Base-by-base conservation (phyloP, 35 echinoderm and acorn worm genomes). In the Amphiura filiformis region DNA sequence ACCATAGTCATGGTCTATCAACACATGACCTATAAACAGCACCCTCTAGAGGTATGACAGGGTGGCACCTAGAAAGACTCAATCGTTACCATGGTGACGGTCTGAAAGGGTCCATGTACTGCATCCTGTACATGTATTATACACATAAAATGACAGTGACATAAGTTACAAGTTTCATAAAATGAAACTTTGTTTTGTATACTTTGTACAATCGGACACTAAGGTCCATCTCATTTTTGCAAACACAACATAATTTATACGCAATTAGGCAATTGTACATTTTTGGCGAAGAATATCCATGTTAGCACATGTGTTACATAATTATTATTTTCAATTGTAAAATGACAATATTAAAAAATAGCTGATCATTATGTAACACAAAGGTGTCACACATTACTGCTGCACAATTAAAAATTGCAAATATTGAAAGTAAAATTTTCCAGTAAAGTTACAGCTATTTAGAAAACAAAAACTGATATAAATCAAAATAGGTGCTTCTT, bases 211-310 rank as follows among this genome's bases (percentile, higher is more conserved):
- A 47, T 30, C 26, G 28, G 61, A 70, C 61, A 70, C 7, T 2
- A 70, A 20, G 20, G 44, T 52, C 44, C 20, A 20, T 70, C 5
- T 70, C 15, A 2, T 70, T n/a, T 70, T 18, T 70, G 61, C 15
- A 70, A 18, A 70, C 26, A n/a, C 4, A 70, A 15, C 61, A 70
- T 70, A 70, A 70, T 70, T 70, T 70, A 70, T 70, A 70, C 1
- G 28, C 26, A 70, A 26, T 70, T 70, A 70, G 61, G 61, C 61
- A 70, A 70, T 70, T 70, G 26, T 70, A 70, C 61, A 70, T 52
- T 52, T 70, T 70, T 70, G 61, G 61, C 61, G 61, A 70, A n/a
- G 26, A 70, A 70, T 70, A 70, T 70, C 28, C 61, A 70, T 70
- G 61, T 70, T 52, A 70, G 61, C 61, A 70, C 61, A 70, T 70